Evolutionary conservation across 2,888 invertebrate genomes (phyloP).

Genomic region (Tanypteryx hageni): DNA sequence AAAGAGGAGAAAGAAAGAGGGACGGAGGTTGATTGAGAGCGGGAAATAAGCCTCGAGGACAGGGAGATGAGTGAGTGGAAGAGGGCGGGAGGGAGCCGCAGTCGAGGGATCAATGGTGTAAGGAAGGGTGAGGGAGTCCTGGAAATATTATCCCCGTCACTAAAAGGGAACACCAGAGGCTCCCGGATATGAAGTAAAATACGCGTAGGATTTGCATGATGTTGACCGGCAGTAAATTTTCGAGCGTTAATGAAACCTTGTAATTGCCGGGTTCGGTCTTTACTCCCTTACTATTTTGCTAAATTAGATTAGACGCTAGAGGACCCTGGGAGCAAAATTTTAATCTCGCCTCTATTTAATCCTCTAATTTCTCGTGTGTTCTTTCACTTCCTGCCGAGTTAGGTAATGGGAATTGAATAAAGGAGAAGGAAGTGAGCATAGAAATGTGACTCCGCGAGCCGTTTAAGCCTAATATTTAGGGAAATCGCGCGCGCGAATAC

Average conservation of each 20-base stretch:
- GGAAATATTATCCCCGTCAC: conserved; percentile 32
- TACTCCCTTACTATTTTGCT: conserved; percentile 27
- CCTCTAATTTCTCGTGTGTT: conserved; percentile 19
- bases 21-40: conserved; percentile 2
- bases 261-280: conserved; percentile 30
- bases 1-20: background rate
- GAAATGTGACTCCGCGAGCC: background rate
- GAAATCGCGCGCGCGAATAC: conserved; percentile 33
- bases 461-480: conserved; percentile 29
- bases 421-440: background rate
- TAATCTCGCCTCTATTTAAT: conserved; percentile 13
- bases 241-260: background rate
- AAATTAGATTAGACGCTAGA: conserved; percentile 35
- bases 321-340: conserved; percentile 14
- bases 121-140: conserved; percentile 20
- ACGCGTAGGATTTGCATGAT: conserved; percentile 22
- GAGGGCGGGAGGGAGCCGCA: background rate
- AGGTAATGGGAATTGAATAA: background rate
- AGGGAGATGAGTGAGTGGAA: background rate
- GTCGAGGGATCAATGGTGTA: background rate
- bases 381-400: background rate
- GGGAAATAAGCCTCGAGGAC: conserved; percentile 13
- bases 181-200: conserved; percentile 31
- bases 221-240: background rate
- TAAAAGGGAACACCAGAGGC: background rate